Base-by-base conservation (phyloP, 2,888 invertebrate genomes). In the Trichacis sp. region DNA sequence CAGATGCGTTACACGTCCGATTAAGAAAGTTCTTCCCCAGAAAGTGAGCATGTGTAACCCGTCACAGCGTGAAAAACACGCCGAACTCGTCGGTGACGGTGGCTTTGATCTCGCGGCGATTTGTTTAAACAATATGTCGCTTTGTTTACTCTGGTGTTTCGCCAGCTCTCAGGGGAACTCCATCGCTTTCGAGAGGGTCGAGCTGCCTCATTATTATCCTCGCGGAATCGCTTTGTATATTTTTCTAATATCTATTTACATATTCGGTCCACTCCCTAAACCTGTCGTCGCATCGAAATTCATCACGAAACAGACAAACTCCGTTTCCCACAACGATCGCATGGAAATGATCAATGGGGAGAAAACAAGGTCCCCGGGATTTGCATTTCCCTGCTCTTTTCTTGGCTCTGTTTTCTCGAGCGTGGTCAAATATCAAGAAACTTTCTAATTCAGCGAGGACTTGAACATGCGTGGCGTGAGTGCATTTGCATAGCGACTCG, bases 81-180 rank as follows among this genome's bases (percentile, higher is more conserved):
- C 48, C 30, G 43, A 60, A 60, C 29, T 24, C 30, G 24, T 61
- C 55, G 55, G 51, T 45, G 19, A 18, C n/a, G 12, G 54, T 63
- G 63, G 58, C 70, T 76, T 76, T 74, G 73, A 76, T 76, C 76
- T 73, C 56, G 49, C 57, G 68, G 66, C 69, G 73, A 76, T 76
- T 74, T 74, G 70, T 74, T 73, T 72, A 74, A 74, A 73, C 73
- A 76, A 76, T 74, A 71, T 72, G 72, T 72, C 66, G 72, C 68
- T 68, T 69, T 76, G 74, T 76, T 74, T 73, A 72, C 69, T 72
- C 66, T 70, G 70, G 68, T 70, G 69, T 73, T 72, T 65, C 72
- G 55, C 51, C 62, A 56, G 47, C 56, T 43, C 56, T 51, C 40
- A 6, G 47, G 19, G 36, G 56, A 52, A 55, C 49, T 54, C 38